A percentile compares a stretch with the other conserved stretches of the same genome.
These are phyloP conservation scores for Nudaria mundana DNA, from an alignment of 2,888 invertebrate species.

Conservation along the genomic window DNA sequence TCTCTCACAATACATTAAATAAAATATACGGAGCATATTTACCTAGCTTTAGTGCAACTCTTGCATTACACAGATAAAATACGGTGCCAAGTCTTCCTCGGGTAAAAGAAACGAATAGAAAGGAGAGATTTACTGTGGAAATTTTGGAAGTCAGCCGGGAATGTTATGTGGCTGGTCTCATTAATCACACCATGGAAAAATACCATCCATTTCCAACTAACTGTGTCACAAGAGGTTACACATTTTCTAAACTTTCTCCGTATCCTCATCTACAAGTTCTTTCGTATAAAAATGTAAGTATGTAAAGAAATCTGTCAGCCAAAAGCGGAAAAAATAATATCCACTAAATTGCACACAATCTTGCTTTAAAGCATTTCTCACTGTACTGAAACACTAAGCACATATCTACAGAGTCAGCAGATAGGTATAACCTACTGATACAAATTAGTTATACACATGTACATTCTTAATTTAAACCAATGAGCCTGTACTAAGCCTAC, in stretches of 20 bases:
- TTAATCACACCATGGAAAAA: conserved; percentile 73
- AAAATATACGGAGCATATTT: conserved; percentile 48
- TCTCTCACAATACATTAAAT: conserved; percentile 39
- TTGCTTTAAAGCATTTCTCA: too few species aligned
- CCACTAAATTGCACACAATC: background rate
- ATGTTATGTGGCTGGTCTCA: conserved; percentile 65
- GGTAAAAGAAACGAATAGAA: conserved; percentile 76
- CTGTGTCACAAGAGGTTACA: conserved; percentile 45
- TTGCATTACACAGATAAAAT: conserved; percentile 76
- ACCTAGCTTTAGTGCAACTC: conserved; percentile 67
- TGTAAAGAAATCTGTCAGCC: too few species aligned
- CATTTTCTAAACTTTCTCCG: conserved; percentile 26
- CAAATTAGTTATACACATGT: conserved; percentile 45
- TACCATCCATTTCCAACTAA: conserved; percentile 51
- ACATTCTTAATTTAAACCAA: conserved; percentile 63
- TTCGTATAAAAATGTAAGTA: conserved; percentile 8
- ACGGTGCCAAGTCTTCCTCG: conserved; percentile 74
- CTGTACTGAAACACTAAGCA: too few species aligned
- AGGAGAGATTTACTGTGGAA: conserved; percentile 71
- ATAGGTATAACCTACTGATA: conserved; percentile 21
- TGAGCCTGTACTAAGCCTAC: conserved; percentile 66
- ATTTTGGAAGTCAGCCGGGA: conserved; percentile 80
- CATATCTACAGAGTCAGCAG: conserved; percentile 13
- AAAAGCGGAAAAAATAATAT: background rate
- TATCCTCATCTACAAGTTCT: conserved; percentile 15